phyloP scores from a whole-genome alignment of 2,113 vertebrate species.

The Myotis davidii region DNA sequence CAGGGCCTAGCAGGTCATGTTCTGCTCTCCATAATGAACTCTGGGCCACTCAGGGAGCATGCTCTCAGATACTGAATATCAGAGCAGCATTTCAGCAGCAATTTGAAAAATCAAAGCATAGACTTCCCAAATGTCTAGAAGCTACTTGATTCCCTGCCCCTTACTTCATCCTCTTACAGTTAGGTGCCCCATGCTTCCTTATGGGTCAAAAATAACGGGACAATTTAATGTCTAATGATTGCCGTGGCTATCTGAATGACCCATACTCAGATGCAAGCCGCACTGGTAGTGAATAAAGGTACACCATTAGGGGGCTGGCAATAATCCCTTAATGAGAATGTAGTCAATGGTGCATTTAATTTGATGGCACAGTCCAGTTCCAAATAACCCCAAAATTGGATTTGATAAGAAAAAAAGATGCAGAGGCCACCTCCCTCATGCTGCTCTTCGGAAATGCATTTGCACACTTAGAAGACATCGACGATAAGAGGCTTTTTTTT shows the following conservation, averaged over 20 bases:
- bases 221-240: background rate
- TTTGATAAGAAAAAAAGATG: slow-evolving; percentile 25
- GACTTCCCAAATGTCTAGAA: background rate
- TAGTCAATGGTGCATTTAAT: slow-evolving; percentile 60
- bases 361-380: slow-evolving; percentile 33
- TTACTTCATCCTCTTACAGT: background rate
- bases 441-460: background rate
- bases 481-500: background rate
- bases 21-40: background rate
- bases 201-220: background rate
- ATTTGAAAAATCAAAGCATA: background rate
- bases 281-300: slow-evolving; percentile 6
- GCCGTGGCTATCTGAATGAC: background rate
- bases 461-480: background rate
- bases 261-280: background rate
- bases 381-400: slow-evolving; percentile 53
- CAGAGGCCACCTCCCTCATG: background rate
- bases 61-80: background rate
- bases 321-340: slow-evolving; percentile 60
- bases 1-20: too few relatives aligned
- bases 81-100: background rate
- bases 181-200: background rate
- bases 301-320: slow-evolving; percentile 41
- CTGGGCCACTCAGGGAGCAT: background rate
- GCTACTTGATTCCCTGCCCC: background rate